Conservation (phyloP, 2,888 invertebrate species). For the Salticus scenicus region DNA sequence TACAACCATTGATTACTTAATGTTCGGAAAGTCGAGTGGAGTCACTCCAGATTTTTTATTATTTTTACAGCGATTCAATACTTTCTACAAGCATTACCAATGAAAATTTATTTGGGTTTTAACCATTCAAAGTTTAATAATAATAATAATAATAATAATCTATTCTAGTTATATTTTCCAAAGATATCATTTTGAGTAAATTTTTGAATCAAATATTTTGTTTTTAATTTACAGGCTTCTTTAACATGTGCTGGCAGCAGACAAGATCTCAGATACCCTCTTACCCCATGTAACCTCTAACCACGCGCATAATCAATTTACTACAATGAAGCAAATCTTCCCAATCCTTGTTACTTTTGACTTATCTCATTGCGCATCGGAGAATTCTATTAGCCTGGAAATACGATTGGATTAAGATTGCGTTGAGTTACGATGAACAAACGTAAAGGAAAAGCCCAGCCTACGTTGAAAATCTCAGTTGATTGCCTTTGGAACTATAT, state of each 20-base stretch:
- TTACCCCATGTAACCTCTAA: slow-evolving; percentile 4
- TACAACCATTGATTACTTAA: too few species aligned
- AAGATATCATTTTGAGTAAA: too few species aligned
- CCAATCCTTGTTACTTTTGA: background rate
- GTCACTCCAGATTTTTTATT: too few species aligned
- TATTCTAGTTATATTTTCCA: too few species aligned
- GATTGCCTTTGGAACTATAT: background rate
- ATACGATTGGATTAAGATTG: slow-evolving; percentile 56
- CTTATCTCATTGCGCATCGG: slow-evolving; percentile 45
- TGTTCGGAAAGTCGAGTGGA: too few species aligned
- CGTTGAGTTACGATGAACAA: background rate
- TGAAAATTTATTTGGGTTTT: too few species aligned
- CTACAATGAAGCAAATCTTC: background rate
- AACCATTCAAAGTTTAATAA: too few species aligned
- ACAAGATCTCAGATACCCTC: background rate
- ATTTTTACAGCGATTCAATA: too few species aligned
- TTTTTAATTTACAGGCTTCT: too few species aligned
- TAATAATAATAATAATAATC: too few species aligned
- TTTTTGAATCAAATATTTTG: too few species aligned
- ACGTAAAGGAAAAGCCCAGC: slow-evolving; percentile 12
- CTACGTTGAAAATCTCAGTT: background rate
- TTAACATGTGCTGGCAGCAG: background rate
- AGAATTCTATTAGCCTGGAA: slow-evolving; percentile 46
- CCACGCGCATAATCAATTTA: slow-evolving; percentile 54
- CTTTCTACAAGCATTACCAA: too few species aligned